Base-by-base conservation (phyloP, 2,797 vertebrate genomes). In the Hapalemur alaotrensis region DNA sequence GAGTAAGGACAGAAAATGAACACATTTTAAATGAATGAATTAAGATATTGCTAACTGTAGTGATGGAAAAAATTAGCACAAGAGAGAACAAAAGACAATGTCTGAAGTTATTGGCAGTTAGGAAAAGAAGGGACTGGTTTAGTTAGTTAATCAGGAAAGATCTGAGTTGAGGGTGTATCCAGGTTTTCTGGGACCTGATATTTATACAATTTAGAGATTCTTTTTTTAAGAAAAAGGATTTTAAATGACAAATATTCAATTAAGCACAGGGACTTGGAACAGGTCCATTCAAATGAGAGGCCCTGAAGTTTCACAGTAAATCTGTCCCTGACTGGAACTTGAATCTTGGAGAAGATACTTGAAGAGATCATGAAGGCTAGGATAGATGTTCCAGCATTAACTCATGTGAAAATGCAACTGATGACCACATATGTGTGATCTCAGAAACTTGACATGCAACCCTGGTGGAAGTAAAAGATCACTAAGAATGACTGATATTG, bases 21-120 rank as follows among this genome's bases (percentile, higher is more conserved):
- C 70, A 94, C 46, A 80, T 89, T 93, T 94, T 75, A 95, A 69
- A 28, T 69, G 38, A 84, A 67, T 43, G 78, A 50, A 89, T 92
- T 57, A 35, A 94, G 52, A 63, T 70, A 81, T 20, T n/a, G 5
- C 17, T 76, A 63, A 78, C n/a, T 83, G 7, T 91, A 83, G 48
- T 80, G 23, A 65, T 78, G 32, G 48, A 70, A 91, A 70, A 93
- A 73, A 30, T 18, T 35, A 52, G 43, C 41, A 35, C 8, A 35
- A 50, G 13, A 78, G 59, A 76, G 20, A 81, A 23, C 43, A 54
- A 75, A 91, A 88, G 17, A 79, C 17, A 41, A 83, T 52, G 38
- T 83, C 48, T 87, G 48, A 88, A 91, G 25, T 73, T 83, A 83
- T 13, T 17, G 11, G 23, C 78, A 41, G 7, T 76, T 41, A 35